Base-by-base conservation (phyloP, 2,888 invertebrate species). In the Creontiades dilutus region DNA sequence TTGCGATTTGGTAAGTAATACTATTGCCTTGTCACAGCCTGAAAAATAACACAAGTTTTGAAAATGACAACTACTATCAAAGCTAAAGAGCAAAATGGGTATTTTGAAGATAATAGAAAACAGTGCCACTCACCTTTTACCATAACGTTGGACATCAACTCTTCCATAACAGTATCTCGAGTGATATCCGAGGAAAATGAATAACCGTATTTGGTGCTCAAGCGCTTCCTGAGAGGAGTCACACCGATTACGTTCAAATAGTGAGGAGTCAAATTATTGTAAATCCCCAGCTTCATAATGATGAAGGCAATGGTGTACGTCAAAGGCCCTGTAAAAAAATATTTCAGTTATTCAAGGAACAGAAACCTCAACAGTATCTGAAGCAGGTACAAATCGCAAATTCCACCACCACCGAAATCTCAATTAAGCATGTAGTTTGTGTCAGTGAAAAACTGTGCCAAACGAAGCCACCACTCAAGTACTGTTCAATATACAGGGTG, bases 271-370 rank as follows among this genome's bases (percentile, higher is more conserved):
- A 19, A 57, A 28, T 23, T 28, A 16, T 28, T 3, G 28, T 52
- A 85, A 23, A 85, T 57, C 28, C 85, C 85, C 12, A 57, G 85
- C 27, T 85, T 85, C 85, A 85, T 55, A 13, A 85, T 85, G 13
- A 85, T 28, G 57, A 57, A 85, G n/a, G 16, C 85, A 27, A 85
- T 85, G 16, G 85, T 85, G 14, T 85, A 85, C 5, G 52, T 27
- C 57, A 85, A 61, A 27, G 85, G 85, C 12, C 85, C 85, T 85
- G 82, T 14, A 46, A 82, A 48, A 4, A 81, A 16, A n/a, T n/a
- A n/a, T n/a, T n/a, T n/a, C n/a, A n/a, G n/a, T n/a, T n/a, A n/a
- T n/a, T n/a, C n/a, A n/a, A n/a, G n/a, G n/a, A n/a, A n/a, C n/a
- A n/a, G n/a, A n/a, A n/a, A n/a, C n/a, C n/a, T n/a, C n/a, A n/a